Evolutionary conservation across 2,797 vertebrate species (phyloP).

Genomic region (Tokudaia muenninki): DNA sequence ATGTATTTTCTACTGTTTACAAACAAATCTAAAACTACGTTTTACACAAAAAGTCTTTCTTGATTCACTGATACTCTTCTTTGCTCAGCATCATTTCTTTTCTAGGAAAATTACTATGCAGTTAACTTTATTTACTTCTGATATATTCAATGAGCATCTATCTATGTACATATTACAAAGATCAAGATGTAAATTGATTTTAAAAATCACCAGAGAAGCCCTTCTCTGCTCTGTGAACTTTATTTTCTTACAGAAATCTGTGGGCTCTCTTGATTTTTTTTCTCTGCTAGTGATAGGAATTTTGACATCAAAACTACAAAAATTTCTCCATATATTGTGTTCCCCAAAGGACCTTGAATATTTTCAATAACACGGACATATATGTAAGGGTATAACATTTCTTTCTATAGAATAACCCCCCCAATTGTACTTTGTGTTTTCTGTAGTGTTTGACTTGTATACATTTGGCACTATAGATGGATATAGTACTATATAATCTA

Average conservation of each 20-base stretch:
- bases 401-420: neutral
- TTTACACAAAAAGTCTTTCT: constrained; percentile 9
- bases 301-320: constrained; percentile 38
- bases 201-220: neutral
- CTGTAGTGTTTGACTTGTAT: neutral
- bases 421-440: neutral
- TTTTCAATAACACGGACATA: neutral
- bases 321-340: neutral
- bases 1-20: constrained; percentile 11
- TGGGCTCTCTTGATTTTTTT: neutral
- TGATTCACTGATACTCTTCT: constrained; percentile 5
- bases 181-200: constrained; percentile 25
- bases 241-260: neutral
- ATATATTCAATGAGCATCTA: neutral
- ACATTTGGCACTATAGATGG: neutral
- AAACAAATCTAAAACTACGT: neutral
- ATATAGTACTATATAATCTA: neutral
- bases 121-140: constrained; percentile 20
- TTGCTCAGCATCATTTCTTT: neutral
- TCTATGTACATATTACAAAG: neutral
- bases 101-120: neutral
- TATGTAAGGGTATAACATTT: neutral
- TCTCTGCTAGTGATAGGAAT: neutral
- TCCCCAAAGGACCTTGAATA: neutral
- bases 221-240: neutral